Evolutionary conservation across 2,113 vertebrate species (phyloP), one percentile per base, ranked within the genome.

Genomic region (Misgurnus anguillicaudatus): DNA sequence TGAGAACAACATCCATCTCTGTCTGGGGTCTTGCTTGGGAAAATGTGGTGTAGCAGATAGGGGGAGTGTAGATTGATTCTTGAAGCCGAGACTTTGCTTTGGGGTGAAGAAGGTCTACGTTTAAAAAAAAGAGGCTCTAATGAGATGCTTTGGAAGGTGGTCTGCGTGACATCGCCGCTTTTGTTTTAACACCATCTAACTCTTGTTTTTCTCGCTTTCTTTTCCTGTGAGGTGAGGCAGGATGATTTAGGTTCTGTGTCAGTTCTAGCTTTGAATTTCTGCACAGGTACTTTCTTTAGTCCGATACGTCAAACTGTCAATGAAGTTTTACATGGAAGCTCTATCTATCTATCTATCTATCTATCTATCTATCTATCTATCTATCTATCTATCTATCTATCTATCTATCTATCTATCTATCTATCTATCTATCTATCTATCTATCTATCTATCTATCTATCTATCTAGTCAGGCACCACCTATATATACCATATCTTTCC

Each of bases 1-100:
- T 53, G 62, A 31, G 55, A 76, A 72, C 82, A 62, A 47, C 73
- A 80, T 80, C 78, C 74, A 77, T 83, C 78, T 77, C 61, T 83
- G 82, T 75, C 82, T 77, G 55, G 9, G 48, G 66, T 67, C 38
- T 51, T 39, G 21, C 9, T 67, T 45, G n/a, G 72, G 66, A n/a
- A 57, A 60, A 61, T 58, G 42, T 62, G 76, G 69, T 41, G 61
- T 38, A 48, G 77, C 42, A 71, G 72, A 51, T 55, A 58, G 60
- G 60, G 66, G 9, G 13, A 75, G 42, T 38, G 42, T 31, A 68
- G 74, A 77, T 80, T 76, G 71, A 76, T 75, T 71, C 65, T 39
- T 61, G 45, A 38, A 9, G 70, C 66, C 47, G 6, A 17, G 60
- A 69, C 48, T 80, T 73, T 72, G 60, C 60, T 80, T 58, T 13